These are phyloP conservation scores for Himalopsyche phryganea DNA, from an alignment of 1,140 invertebrate species.

Conservation along the genomic window DNA sequence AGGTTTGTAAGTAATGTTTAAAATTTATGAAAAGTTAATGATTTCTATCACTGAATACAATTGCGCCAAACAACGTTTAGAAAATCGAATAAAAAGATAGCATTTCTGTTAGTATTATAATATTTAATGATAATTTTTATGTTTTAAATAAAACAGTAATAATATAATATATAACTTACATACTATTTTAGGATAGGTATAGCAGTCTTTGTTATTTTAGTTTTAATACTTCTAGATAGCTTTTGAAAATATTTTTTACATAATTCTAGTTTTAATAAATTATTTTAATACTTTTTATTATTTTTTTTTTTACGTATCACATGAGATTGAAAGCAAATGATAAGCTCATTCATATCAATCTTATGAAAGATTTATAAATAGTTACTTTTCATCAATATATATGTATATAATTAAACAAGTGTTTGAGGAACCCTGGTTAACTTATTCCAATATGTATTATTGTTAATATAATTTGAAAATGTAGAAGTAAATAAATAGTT, in stretches of 20 bases:
- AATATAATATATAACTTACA: constrained; percentile 2
- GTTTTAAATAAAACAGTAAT: too few relatives aligned
- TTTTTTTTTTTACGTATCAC: constrained; percentile 21
- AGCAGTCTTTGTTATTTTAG: constrained; percentile 32
- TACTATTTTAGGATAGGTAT: constrained; percentile 12
- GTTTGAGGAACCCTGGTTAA: neutral
- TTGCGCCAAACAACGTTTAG: too few relatives aligned
- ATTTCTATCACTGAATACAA: too few relatives aligned
- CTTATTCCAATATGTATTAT: too few relatives aligned
- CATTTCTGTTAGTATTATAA: too few relatives aligned
- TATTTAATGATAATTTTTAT: too few relatives aligned
- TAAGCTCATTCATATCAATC: neutral
- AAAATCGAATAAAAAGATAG: too few relatives aligned
- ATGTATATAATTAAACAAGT: neutral
- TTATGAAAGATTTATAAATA: neutral
- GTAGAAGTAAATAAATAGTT: neutral
- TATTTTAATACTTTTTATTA: constrained; percentile 7
- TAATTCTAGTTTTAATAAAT: constrained; percentile 17
- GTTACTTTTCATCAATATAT: neutral
- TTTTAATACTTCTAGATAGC: constrained; percentile 28
- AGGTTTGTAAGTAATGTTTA: too few relatives aligned
- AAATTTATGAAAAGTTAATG: too few relatives aligned
- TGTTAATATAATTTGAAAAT: neutral
- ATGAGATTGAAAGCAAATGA: constrained; percentile 4
- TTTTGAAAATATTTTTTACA: constrained; percentile 16